phyloP scores from a whole-genome alignment of 2,113 vertebrate genomes.

The Sminthopsis crassicaudata region DNA sequence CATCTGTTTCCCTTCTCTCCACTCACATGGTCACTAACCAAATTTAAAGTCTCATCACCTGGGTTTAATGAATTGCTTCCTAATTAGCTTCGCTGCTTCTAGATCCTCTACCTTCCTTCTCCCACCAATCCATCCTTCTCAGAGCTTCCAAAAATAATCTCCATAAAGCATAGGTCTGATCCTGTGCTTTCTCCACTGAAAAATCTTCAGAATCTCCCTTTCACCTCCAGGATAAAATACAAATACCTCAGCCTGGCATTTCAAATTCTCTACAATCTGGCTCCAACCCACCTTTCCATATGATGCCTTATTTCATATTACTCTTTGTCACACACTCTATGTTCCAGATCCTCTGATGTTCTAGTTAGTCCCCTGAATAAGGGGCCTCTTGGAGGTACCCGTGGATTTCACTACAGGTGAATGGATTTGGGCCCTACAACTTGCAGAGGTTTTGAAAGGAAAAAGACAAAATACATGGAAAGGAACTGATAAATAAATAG shows the following conservation, averaged over 20 bases:
- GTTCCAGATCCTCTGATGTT: not conserved
- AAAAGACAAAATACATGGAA: not conserved
- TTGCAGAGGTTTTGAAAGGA: not conserved
- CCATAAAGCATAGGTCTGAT: not conserved
- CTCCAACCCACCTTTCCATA: not conserved
- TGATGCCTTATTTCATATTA: not conserved
- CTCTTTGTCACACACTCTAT: not conserved
- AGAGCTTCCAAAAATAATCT: not conserved
- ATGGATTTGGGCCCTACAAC: not conserved
- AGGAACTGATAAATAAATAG: not conserved
- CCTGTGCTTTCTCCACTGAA: not conserved
- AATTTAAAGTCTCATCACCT: not conserved
- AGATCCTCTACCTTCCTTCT: not conserved
- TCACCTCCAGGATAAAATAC: not conserved
- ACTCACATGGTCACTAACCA: not conserved
- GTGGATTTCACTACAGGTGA: not conserved
- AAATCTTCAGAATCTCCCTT: not conserved
- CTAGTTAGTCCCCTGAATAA: not conserved
- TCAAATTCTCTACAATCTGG: not conserved
- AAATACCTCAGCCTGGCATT: conserved; percentile 5
- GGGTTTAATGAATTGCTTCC: not conserved
- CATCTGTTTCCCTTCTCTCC: not conserved
- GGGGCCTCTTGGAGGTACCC: not conserved
- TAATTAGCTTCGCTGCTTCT: not conserved
- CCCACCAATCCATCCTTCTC: not conserved